Evolutionary conservation across 2,797 vertebrate species (phyloP).

Genomic region (Gorsachius magnificus): DNA sequence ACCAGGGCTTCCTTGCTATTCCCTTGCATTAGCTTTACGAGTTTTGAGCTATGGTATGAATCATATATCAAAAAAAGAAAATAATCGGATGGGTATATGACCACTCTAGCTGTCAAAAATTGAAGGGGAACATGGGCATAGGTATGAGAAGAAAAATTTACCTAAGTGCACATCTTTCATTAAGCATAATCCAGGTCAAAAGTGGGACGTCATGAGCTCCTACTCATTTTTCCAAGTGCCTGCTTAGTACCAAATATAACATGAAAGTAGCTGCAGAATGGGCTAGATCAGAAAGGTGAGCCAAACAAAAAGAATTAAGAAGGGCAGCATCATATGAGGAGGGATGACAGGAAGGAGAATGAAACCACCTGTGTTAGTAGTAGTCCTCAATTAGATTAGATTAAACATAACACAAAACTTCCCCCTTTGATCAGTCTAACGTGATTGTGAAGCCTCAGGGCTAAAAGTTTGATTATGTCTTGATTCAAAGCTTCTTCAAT

Average conservation of each 20-base stretch:
- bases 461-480: constrained; percentile 60
- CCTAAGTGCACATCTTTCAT: background rate
- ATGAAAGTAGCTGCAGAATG: background rate
- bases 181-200: background rate
- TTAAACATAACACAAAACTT: constrained; percentile 32
- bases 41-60: background rate
- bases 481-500: constrained; percentile 53
- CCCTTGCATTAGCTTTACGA: background rate
- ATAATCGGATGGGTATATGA: background rate
- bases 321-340: background rate
- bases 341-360: background rate
- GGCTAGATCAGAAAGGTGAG: background rate
- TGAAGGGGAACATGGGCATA: accelerated
- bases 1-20: background rate
- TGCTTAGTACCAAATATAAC: background rate
- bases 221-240: background rate
- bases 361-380: background rate
- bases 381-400: constrained; percentile 29
- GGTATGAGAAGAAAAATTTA: background rate
- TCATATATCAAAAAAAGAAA: background rate
- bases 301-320: background rate
- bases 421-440: constrained; percentile 52
- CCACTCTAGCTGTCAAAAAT: background rate
- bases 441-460: constrained; percentile 40
- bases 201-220: background rate